Evolutionary conservation across 2,797 vertebrate genomes (phyloP).

Genomic region (Onychomys leucogaster): DNA sequence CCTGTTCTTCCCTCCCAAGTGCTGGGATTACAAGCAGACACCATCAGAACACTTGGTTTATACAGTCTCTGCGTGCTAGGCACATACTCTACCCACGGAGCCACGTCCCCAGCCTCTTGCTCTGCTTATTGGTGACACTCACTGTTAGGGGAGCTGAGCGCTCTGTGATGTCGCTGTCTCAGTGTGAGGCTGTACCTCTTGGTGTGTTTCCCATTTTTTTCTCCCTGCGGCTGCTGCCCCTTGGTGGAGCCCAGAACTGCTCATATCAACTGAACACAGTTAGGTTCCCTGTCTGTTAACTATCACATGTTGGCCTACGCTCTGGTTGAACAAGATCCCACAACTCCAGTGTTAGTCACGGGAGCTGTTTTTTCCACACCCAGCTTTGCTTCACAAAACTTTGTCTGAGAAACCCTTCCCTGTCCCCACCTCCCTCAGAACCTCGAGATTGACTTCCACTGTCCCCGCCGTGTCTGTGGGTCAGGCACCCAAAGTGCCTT

Average conservation of each 20-base stretch:
- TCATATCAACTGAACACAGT: no score
- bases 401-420: neutral
- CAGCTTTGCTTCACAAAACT: neutral
- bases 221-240: no score
- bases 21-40: neutral
- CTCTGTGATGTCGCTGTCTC: neutral
- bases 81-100: neutral
- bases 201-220: neutral
- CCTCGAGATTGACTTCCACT: neutral
- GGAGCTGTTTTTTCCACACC: neutral
- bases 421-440: neutral
- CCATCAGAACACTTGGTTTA: neutral
- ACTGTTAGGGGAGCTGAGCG: neutral
- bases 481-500: neutral
- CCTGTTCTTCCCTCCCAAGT: neutral
- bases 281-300: neutral
- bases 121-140: neutral
- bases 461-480: neutral
- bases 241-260: no score
- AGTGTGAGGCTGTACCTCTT: neutral
- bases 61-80: neutral
- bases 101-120: neutral
- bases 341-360: rapidly evolving
- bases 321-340: neutral
- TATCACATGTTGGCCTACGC: rapidly evolving